A percentile compares a stretch with the other conserved stretches of the same genome.
Evolutionary conservation across 2,113 vertebrate species (phyloP).

Genomic region (Tenebrosternarchus preto): DNA sequence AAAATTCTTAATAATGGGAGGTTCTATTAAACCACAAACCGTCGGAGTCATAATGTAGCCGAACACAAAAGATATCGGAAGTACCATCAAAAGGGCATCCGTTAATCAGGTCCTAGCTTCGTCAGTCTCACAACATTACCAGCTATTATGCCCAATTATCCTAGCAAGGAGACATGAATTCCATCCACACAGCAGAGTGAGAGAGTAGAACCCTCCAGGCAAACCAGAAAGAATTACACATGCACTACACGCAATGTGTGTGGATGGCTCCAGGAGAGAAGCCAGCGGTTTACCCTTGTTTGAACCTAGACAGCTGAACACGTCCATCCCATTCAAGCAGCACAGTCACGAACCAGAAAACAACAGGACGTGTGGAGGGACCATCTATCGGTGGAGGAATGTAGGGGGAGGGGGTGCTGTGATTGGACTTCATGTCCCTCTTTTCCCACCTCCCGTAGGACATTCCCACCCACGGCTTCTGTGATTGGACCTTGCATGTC

Average conservation of each 20-base stretch:
- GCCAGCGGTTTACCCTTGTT: constrained; percentile 47
- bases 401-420: constrained; percentile 37
- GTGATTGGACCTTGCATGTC: constrained; percentile 25
- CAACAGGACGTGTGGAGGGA: constrained; percentile 13
- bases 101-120: no score
- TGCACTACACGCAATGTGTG: background rate
- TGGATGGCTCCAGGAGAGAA: background rate
- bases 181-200: background rate
- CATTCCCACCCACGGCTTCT: constrained; percentile 17
- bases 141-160: no score
- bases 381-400: constrained; percentile 26
- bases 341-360: constrained; percentile 24
- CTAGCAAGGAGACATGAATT: no score
- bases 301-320: constrained; percentile 46
- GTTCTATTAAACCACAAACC: no score
- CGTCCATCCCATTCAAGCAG: constrained; percentile 33
- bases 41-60: no score
- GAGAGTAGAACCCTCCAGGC: background rate
- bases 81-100: no score
- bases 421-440: constrained; percentile 26
- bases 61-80: no score
- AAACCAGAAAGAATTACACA: constrained; percentile 1
- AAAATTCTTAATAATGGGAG: no score
- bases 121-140: no score
- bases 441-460: constrained; percentile 12